Evolutionary conservation across 2,797 vertebrate genomes (phyloP).

Genomic region (Hyperoplus lanceolatus): DNA sequence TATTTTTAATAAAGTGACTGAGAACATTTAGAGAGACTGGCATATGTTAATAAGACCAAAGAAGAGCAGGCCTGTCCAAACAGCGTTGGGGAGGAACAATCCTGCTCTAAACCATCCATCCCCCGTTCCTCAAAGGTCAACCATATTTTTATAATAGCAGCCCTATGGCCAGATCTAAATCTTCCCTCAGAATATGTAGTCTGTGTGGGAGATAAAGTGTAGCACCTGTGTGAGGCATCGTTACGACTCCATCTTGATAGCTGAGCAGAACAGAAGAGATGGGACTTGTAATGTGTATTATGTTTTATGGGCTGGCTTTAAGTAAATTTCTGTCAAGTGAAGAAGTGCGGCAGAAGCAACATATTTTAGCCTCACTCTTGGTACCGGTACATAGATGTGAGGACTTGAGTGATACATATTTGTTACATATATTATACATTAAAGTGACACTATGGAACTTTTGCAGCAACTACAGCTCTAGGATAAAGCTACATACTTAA

Average conservation of each 20-base stretch:
- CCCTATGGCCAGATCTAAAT: slow-evolving; percentile 80
- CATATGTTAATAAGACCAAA: slow-evolving; percentile 87
- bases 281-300: slow-evolving; percentile 28
- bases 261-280: slow-evolving; percentile 47
- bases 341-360: slow-evolving; percentile 17
- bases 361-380: slow-evolving; percentile 27
- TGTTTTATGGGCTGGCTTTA: slow-evolving; percentile 60
- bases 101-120: slow-evolving; percentile 59
- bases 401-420: background rate
- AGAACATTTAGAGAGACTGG: slow-evolving; percentile 93
- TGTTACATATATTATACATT: slow-evolving; percentile 27
- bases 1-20: slow-evolving; percentile 94
- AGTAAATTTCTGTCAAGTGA: slow-evolving; percentile 57
- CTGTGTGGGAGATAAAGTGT: slow-evolving; percentile 58
- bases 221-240: slow-evolving; percentile 46
- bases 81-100: slow-evolving; percentile 62
- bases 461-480: background rate
- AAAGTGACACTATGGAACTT: background rate
- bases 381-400: background rate
- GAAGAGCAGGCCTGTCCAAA: slow-evolving; percentile 71
- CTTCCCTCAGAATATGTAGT: slow-evolving; percentile 71
- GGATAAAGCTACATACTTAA: background rate
- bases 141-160: slow-evolving; percentile 84
- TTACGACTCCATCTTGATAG: slow-evolving; percentile 72
- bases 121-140: slow-evolving; percentile 82